Conservation (phyloP, 2,113 vertebrate species). For the Marmota monax region DNA sequence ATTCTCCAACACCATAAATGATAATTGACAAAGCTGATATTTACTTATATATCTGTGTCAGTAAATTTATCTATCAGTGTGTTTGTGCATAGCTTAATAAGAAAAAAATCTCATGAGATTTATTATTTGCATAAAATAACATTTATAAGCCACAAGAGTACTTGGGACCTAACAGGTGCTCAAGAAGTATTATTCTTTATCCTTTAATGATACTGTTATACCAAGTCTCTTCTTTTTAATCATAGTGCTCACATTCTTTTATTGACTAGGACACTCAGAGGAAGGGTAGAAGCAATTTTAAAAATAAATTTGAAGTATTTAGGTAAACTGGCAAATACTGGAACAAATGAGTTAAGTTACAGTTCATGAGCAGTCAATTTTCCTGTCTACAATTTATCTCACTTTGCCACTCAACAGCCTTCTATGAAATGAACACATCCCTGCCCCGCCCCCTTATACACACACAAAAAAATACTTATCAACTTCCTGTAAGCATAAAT, state of each 20-base stretch:
- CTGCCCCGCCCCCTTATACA: no score
- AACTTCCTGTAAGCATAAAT: neutral
- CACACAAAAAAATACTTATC: neutral
- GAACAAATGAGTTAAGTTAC: neutral
- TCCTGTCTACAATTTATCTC: neutral
- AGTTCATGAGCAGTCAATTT: neutral
- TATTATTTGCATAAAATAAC: neutral
- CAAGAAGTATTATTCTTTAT: neutral
- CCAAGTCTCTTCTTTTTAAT: neutral
- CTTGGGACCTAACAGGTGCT: neutral
- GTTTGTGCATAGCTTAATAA: neutral
- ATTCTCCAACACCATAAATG: neutral
- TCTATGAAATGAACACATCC: no score
- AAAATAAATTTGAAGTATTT: neutral
- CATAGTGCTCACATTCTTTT: neutral
- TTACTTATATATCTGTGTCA: neutral
- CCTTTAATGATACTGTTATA: neutral
- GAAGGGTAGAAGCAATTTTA: neutral
- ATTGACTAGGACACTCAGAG: neutral
- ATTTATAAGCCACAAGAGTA: neutral
- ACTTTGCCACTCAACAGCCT: neutral
- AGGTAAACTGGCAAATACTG: neutral
- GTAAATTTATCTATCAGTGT: neutral
- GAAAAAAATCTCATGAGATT: neutral
- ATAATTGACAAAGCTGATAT: neutral